These are phyloP conservation scores for Pavo muticus DNA, from an alignment of 2,113 vertebrate species.

Conservation along the genomic window DNA sequence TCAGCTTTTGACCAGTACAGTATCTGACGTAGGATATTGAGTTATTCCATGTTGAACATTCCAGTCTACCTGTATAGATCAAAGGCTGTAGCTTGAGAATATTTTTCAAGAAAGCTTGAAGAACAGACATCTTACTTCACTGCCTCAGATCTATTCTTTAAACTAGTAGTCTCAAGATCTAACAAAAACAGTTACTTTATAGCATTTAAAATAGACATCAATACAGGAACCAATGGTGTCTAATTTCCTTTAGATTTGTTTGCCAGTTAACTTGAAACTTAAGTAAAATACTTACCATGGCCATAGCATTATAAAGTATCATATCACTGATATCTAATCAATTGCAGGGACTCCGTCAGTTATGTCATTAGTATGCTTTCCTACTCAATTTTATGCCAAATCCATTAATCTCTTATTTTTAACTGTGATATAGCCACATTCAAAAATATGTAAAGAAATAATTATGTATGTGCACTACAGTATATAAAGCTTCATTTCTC, in stretches of 20 bases:
- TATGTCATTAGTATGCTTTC: accelerated
- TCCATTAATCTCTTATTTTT: background rate
- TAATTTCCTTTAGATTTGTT: background rate
- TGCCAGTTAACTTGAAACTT: background rate
- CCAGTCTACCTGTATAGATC: background rate
- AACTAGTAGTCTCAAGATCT: background rate
- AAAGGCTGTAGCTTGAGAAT: background rate
- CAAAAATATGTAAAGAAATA: background rate
- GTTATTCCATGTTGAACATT: background rate
- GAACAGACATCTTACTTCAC: background rate
- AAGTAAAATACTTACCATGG: background rate
- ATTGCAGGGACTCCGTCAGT: background rate
- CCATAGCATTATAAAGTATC: accelerated
- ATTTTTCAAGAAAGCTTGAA: background rate
- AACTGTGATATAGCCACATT: background rate
- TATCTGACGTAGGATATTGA: background rate
- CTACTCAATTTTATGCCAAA: background rate
- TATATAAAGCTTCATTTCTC: background rate
- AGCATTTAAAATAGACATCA: background rate
- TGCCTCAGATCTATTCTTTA: background rate
- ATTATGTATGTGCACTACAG: too few relatives aligned
- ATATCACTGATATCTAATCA: background rate
- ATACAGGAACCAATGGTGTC: background rate
- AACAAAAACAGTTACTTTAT: background rate
- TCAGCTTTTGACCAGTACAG: background rate